Evolutionary conservation across 2,797 vertebrate genomes (phyloP), one percentile per base, ranked within the genome.

Genomic region (Pelobates cultripes): DNA sequence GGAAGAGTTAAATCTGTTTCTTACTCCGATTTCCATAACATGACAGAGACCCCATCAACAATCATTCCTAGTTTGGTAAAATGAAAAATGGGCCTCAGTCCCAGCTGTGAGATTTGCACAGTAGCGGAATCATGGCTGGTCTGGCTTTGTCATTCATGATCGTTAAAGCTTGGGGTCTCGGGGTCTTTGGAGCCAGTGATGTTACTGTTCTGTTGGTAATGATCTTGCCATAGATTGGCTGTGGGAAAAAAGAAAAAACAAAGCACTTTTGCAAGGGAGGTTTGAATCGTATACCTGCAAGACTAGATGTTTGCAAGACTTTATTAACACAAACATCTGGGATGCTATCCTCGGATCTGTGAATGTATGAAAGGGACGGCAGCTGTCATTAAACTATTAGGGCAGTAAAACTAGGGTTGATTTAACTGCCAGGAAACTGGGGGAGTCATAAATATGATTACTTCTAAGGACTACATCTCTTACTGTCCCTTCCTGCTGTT

Each of bases 371-470:
- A 57, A 15, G 55, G 55, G 55, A 15, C 8, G 55, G 13, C 14
- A 15, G 61, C 7, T 40, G 17, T 64, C n/a, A 14, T 40, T 7
- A 28, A 17, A 64, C 61, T 64, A n/a, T n/a, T 14, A 40, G 17
- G 61, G 61, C 61, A 64, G 55, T 57, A 57, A 57, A 57, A 57
- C 13, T 12, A 57, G 55, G 28, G 28, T 64, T 64, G 61, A 4
- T 64, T 64, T 64, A 64, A 64, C 61, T 64, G 7, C 61, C 61
- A 40, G n/a, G 61, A 40, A 64, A 28, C 61, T 64, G 61, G 7
- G 61, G n/a, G 61, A 68, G 66, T 43, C 40, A 68, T 64, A 64
- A 64, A 64, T 64, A n/a, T 64, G 61, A 64, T 40, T n/a, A 64
- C 61, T 64, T 28, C 61, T n/a, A 4, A 64, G 17, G 12, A 64